These are phyloP conservation scores for Lucifuga dentata DNA, from an alignment of 2,113 vertebrate genomes.

Conservation along the genomic window DNA sequence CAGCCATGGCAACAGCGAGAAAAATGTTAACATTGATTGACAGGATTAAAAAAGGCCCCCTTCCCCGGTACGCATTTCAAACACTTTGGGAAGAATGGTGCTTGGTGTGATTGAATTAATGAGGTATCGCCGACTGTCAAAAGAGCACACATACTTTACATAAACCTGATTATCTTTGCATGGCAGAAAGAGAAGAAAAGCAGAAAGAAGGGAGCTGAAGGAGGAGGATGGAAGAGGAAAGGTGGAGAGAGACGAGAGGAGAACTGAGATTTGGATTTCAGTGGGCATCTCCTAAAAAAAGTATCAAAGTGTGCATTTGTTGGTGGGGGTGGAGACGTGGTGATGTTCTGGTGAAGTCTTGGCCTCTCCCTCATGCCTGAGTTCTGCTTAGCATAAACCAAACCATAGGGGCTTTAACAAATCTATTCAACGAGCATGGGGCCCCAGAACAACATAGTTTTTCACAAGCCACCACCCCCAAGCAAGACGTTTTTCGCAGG, in stretches of 20 bases:
- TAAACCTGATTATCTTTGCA: constrained; percentile 99
- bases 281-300: constrained; percentile 84
- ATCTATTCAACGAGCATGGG: constrained; percentile 91
- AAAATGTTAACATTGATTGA: constrained; percentile 99
- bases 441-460: constrained; percentile 86
- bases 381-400: constrained; percentile 91
- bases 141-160: constrained; percentile 99
- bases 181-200: constrained; percentile 93
- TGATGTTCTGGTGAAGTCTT: constrained; percentile 80
- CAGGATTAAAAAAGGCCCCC: constrained; percentile 96
- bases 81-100: constrained; percentile 98
- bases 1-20: constrained; percentile 98
- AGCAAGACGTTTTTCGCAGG: constrained; percentile 77
- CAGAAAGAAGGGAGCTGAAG: constrained; percentile 76
- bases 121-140: constrained; percentile 98
- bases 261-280: constrained; percentile 85
- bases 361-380: constrained; percentile 81
- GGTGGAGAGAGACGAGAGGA: constrained; percentile 60
- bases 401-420: constrained; percentile 91
- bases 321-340: constrained; percentile 57
- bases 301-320: constrained; percentile 85
- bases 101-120: constrained; percentile 99
- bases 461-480: constrained; percentile 86
- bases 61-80: constrained; percentile 97
- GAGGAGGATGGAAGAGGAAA: constrained; percentile 62